Percentiles rank a stretch among this genome's conserved stretches.
phyloP scores from a whole-genome alignment of 2,113 vertebrate species.

The Orycteropus afer region DNA sequence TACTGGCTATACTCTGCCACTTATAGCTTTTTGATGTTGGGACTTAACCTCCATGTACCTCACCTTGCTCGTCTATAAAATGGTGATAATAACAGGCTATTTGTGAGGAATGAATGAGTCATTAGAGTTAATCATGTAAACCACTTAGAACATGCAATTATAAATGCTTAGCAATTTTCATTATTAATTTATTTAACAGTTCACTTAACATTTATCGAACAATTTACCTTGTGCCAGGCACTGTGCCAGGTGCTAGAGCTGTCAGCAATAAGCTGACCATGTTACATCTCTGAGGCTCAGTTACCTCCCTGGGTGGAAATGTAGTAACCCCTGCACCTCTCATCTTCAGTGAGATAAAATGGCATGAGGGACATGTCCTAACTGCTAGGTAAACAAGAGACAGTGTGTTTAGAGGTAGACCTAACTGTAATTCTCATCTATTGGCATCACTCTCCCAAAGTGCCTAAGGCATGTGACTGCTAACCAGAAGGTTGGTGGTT shows the following conservation, averaged over 20 bases:
- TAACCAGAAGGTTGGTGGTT: no score
- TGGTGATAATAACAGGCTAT: not conserved
- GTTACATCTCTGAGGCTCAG: not conserved
- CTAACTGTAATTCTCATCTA: not conserved
- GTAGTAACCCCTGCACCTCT: no score
- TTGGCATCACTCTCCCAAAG: not conserved
- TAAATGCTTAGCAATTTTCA: not conserved
- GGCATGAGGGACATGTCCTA: not conserved
- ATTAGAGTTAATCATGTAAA: not conserved
- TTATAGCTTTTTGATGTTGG: not conserved
- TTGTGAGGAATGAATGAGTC: not conserved
- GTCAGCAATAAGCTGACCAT: not conserved
- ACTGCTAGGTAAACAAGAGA: not conserved
- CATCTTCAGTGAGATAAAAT: not conserved
- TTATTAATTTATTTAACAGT: slow-evolving; percentile 6
- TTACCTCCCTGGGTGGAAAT: not conserved
- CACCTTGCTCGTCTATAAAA: not conserved
- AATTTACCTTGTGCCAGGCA: not conserved
- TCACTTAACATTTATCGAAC: not conserved
- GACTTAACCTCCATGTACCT: not conserved
- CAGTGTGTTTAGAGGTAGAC: not conserved
- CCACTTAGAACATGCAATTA: not conserved
- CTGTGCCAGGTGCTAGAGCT: not conserved
- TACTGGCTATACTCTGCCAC: not conserved
- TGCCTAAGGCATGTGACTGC: no score